phyloP scores from a whole-genome alignment of 2,113 vertebrate genomes.

The Neoarius graeffei region DNA sequence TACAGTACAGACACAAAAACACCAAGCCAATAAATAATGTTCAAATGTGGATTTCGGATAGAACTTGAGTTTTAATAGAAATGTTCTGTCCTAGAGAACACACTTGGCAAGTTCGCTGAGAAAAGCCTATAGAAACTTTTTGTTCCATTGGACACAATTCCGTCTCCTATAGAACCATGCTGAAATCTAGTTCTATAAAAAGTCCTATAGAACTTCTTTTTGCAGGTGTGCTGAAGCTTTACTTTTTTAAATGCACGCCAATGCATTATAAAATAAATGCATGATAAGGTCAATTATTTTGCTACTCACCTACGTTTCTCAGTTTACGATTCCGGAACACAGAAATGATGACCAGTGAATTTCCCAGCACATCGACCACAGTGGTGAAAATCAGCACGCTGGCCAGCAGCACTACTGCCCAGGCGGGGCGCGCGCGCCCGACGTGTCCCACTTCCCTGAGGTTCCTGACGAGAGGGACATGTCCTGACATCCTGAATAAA shows the following conservation, averaged over 20 bases:
- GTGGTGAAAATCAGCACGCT: slow-evolving; percentile 86
- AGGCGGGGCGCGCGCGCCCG: slow-evolving; percentile 71
- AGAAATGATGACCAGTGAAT: slow-evolving; percentile 83
- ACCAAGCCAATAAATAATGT: too few relatives aligned
- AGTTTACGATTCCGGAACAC: slow-evolving; percentile 88
- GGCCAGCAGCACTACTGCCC: slow-evolving; percentile 80
- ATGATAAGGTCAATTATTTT: neutral
- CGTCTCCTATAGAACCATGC: too few relatives aligned
- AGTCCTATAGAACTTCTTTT: too few relatives aligned
- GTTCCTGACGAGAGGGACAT: slow-evolving; percentile 73
- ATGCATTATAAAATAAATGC: neutral
- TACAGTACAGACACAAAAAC: neutral
- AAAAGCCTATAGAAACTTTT: too few relatives aligned
- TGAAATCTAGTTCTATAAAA: too few relatives aligned
- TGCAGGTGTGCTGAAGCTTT: too few relatives aligned
- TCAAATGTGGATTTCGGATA: too few relatives aligned
- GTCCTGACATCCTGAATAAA: slow-evolving; percentile 73
- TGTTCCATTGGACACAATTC: too few relatives aligned
- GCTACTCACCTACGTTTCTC: slow-evolving; percentile 82
- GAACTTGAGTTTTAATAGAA: too few relatives aligned
- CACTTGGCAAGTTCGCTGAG: too few relatives aligned
- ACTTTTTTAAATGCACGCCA: neutral
- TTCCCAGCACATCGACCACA: slow-evolving; percentile 84
- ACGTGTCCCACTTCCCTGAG: slow-evolving; percentile 73
- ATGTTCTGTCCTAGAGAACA: too few relatives aligned